Evolutionary conservation across 2,113 vertebrate genomes (phyloP).

Genomic region (Aegypius monachus): DNA sequence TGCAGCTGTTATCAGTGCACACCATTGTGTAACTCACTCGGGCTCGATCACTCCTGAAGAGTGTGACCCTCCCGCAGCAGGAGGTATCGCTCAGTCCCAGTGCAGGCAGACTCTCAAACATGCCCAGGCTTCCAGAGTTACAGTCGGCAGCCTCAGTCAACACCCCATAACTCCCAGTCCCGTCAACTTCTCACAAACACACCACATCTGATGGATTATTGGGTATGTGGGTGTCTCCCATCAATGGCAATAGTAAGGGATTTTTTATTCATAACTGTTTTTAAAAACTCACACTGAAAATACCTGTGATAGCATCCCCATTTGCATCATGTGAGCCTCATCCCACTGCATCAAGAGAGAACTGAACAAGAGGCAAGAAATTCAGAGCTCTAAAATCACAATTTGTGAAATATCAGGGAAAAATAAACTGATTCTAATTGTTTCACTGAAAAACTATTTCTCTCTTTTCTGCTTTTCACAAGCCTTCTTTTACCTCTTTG

Average conservation of each 20-base stretch:
- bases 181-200: rapidly evolving
- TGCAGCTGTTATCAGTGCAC: background rate
- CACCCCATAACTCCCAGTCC: background rate
- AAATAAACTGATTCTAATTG: background rate
- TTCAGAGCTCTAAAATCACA: background rate
- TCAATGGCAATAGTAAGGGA: rapidly evolving
- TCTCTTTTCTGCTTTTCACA: background rate
- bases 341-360: background rate
- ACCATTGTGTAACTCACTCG: background rate
- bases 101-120: background rate
- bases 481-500: background rate
- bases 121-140: background rate
- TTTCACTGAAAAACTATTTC: background rate
- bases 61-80: background rate
- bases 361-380: background rate
- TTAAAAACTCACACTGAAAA: background rate
- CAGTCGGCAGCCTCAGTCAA: background rate
- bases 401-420: background rate
- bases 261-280: background rate
- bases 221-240: background rate
- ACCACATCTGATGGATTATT: background rate
- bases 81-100: background rate
- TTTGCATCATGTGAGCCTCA: background rate
- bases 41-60: background rate
- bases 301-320: rapidly evolving